Conservation (phyloP, 2,113 vertebrate genomes). For the Varanus salvator region DNA sequence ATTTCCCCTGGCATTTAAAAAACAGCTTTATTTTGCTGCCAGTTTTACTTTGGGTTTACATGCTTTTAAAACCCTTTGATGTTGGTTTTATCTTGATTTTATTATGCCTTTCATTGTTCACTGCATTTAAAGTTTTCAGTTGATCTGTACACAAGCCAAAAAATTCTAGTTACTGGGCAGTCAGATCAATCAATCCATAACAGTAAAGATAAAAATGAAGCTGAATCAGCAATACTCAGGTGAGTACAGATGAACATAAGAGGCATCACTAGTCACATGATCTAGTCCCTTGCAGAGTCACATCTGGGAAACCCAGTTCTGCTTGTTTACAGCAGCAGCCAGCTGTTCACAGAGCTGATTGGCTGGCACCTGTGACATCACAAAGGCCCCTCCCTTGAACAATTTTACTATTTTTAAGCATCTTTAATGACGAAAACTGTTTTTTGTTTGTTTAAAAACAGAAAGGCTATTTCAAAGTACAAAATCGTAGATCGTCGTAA, state of each 20-base stretch:
- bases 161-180: too few species aligned
- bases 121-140: too few species aligned
- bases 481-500: neutral
- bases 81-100: too few species aligned
- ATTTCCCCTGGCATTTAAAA: neutral
- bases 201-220: conserved; percentile 39
- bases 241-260: neutral
- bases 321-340: neutral
- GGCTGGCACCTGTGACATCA: neutral
- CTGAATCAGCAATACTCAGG: neutral
- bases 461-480: neutral
- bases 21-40: too few species aligned
- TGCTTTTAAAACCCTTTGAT: too few species aligned
- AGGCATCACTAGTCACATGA: neutral
- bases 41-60: too few species aligned
- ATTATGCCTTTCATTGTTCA: too few species aligned
- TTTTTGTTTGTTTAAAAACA: neutral
- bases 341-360: neutral
- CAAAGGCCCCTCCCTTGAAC: neutral
- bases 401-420: neutral
- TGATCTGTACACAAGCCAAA: too few species aligned
- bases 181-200: too few species aligned
- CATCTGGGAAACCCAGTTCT: neutral
- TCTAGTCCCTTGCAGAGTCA: neutral
- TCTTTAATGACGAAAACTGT: too few species aligned